Conservation (phyloP, 1,140 invertebrate species). For the Drosophila teissieri region DNA sequence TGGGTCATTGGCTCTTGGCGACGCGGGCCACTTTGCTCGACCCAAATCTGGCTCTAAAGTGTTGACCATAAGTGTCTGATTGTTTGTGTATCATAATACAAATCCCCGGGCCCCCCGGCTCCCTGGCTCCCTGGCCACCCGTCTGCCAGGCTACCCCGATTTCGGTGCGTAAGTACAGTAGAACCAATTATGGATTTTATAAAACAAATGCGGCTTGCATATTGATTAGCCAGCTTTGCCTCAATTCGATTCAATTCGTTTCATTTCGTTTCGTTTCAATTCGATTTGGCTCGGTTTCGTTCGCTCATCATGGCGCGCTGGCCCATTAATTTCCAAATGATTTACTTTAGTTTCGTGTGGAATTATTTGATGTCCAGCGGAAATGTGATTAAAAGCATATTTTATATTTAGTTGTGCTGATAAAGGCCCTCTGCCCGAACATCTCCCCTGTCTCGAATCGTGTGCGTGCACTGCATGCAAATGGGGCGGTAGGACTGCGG, state of each 20-base stretch:
- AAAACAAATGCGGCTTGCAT: conserved; percentile 82
- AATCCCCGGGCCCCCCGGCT: conserved; percentile 18
- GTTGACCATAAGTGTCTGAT: conserved; percentile 83
- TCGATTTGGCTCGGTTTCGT: conserved; percentile 37
- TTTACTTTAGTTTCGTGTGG: conserved; percentile 84
- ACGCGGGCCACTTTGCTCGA: conserved; percentile 55
- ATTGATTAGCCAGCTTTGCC: conserved; percentile 50
- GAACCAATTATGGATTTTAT: conserved; percentile 84
- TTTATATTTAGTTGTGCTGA: conserved; percentile 69
- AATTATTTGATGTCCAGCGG: conserved; percentile 78
- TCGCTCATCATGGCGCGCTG: conserved; percentile 63
- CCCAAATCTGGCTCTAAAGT: conserved; percentile 84
- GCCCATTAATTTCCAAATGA: conserved; percentile 84
- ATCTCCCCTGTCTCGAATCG: not conserved
- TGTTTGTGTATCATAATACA: conserved; percentile 83
- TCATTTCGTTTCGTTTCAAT: conserved; percentile 11
- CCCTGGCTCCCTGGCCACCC: not conserved
- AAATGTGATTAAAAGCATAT: conserved; percentile 83
- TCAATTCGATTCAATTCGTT: not conserved
- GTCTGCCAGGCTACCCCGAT: conserved; percentile 19
- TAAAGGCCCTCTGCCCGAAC: conserved; percentile 32
- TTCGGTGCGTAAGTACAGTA: conserved; percentile 82
- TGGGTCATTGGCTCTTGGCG: conserved; percentile 75
- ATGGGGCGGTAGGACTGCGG: conserved; percentile 19
- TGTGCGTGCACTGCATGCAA: conserved; percentile 51